phyloP scores from a whole-genome alignment of 2,888 invertebrate genomes.

The Xestia ashworthii region DNA sequence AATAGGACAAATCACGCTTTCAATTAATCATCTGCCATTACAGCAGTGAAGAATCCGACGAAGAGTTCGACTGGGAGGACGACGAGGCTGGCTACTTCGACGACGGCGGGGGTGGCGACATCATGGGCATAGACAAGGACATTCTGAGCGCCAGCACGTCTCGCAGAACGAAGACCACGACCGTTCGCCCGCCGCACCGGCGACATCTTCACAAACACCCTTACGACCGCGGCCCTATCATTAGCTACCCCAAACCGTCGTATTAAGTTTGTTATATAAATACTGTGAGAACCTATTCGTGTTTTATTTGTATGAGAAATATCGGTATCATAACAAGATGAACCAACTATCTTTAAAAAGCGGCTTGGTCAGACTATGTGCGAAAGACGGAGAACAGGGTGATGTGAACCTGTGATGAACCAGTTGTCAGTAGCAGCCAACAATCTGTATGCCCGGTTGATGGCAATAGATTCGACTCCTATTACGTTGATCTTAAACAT shows the following conservation, averaged over 20 bases:
- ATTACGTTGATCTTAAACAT: no score
- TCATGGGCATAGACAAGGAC: constrained; percentile 81
- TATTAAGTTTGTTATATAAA: constrained; percentile 57
- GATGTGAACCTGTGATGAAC: not conserved
- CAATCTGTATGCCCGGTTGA: not conserved
- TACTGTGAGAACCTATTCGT: constrained; percentile 27
- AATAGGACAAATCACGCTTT: not conserved
- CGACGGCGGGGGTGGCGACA: constrained; percentile 80
- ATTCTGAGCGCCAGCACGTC: constrained; percentile 69
- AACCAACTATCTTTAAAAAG: not conserved
- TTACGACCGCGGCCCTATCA: constrained; percentile 85
- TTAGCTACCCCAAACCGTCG: constrained; percentile 55
- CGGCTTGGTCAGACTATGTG: not conserved
- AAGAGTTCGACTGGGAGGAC: constrained; percentile 80
- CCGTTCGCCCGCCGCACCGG: constrained; percentile 80
- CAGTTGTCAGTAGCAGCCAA: not conserved
- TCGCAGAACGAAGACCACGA: constrained; percentile 66
- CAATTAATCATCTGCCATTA: not conserved
- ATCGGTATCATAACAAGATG: not conserved
- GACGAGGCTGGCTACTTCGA: constrained; percentile 81
- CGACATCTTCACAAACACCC: constrained; percentile 90
- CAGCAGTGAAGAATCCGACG: constrained; percentile 72
- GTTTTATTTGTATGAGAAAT: constrained; percentile 33
- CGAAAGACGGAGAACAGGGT: not conserved
- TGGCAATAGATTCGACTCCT: not conserved